Evolutionary conservation across 2,113 vertebrate species (phyloP).

Genomic region (Syngnathoides biaculeatus): DNA sequence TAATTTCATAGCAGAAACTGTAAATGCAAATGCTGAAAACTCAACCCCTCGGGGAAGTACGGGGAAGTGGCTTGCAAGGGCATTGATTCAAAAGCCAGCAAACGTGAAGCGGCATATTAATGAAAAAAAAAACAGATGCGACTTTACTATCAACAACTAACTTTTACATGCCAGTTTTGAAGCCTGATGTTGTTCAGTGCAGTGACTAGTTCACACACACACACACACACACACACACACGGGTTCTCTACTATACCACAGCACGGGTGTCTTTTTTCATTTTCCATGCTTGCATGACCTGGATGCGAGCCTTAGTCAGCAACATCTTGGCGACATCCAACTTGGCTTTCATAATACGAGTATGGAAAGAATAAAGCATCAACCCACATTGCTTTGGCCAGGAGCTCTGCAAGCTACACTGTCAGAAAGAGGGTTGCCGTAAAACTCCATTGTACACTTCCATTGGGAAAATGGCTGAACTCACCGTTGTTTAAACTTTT

Average conservation of each 20-base stretch:
- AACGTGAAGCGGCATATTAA: slow-evolving; percentile 28
- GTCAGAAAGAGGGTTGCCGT: background rate
- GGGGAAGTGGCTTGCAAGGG: slow-evolving; percentile 5
- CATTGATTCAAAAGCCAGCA: slow-evolving; percentile 40
- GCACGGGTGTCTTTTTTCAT: background rate
- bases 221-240: background rate
- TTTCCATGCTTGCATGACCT: slow-evolving; percentile 26
- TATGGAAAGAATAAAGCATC: slow-evolving; percentile 1
- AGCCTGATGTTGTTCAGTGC: background rate
- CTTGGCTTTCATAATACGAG: background rate
- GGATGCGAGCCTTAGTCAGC: slow-evolving; percentile 25
- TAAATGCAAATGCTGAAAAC: background rate
- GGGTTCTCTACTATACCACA: background rate
- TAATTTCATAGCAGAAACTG: background rate
- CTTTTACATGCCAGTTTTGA: background rate
- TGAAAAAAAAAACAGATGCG: slow-evolving; percentile 61
- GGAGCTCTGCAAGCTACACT: background rate
- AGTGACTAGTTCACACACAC: background rate
- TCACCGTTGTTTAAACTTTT: background rate
- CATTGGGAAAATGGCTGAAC: background rate
- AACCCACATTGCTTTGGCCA: slow-evolving; percentile 32
- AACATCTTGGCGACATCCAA: background rate
- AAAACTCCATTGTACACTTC: background rate
- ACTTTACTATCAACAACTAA: background rate
- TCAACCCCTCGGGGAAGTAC: background rate